Base-by-base conservation (phyloP, 2,888 invertebrate genomes). In the Leucoma salicis region DNA sequence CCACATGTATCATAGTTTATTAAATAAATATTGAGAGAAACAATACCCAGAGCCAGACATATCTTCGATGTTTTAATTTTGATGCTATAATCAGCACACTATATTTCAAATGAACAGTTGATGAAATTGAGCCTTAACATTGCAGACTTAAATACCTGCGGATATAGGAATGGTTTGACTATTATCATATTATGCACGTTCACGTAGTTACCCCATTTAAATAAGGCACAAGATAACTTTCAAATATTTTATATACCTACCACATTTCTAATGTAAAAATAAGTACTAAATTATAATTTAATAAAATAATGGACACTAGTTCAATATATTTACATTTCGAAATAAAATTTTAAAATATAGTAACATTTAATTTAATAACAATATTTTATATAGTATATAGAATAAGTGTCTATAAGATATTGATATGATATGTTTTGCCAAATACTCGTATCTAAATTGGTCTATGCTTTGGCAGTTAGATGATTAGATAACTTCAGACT, bases 131-230 rank as follows among this genome's bases (percentile, higher is more conserved):
- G n/a, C 15, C 24, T 13, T 40, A 52, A 52, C 54, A 57, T 55
- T 57, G 56, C 49, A 37, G n/a, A 45, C 47, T 42, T 49, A 34
- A 46, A 49, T 31, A 33, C 8, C 28, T 46, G 45, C 13, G 31
- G 46, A 43, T 25, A 38, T 33, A 55, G 59, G 59, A 60, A 60
- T 60, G 60, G 43, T 60, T 52, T 43, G 27, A 41, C 34, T 48
- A n/a, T 37, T 45, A 25, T 25, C 10, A 25, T 41, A 42, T 44
- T 49, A 46, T 38, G 49, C 37, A n/a, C 46, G 49, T 42, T 25
- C 42, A 34, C 28, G 45, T n/a, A 44, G 39, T n/a, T 49, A 46
- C 43, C n/a, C 57, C 35, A 35, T 35, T 36, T 11, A 42, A 34
- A 35, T 48, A 54, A 52, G 57, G 59, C 48, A 60, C 55, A 32